Evolutionary conservation across 2,797 vertebrate species (phyloP).

Genomic region (Hoplostethus mediterraneus): DNA sequence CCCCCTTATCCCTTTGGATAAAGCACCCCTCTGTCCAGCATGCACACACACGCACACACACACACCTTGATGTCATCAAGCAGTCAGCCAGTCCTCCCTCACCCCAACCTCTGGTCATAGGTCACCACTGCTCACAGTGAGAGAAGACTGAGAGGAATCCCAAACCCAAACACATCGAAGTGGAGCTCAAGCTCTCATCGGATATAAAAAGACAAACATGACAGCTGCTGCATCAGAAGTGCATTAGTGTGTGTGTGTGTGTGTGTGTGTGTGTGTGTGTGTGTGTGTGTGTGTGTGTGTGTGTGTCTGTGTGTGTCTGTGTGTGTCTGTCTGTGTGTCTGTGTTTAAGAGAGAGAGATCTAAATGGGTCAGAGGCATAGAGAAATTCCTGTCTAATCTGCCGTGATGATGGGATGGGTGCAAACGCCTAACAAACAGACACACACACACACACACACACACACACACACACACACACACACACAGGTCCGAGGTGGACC

Average conservation of each 20-base stretch:
- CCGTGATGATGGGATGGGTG: constrained; percentile 40
- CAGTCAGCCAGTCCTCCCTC: constrained; percentile 59
- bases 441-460: not conserved
- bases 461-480: not conserved
- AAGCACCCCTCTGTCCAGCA: constrained; percentile 55
- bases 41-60: constrained; percentile 27
- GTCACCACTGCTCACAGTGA: constrained; percentile 43
- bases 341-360: constrained; percentile 20
- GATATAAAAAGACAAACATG: constrained; percentile 38
- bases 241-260: constrained; percentile 20
- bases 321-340: no score
- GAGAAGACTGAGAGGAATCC: constrained; percentile 53
- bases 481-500: constrained; percentile 9
- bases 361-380: constrained; percentile 60
- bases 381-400: constrained; percentile 63
- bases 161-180: constrained; percentile 64
- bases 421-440: constrained; percentile 27
- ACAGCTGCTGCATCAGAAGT: constrained; percentile 13
- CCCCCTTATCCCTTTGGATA: constrained; percentile 43
- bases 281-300: constrained; percentile 11
- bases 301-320: no score
- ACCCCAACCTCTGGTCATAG: constrained; percentile 4
- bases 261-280: constrained; percentile 16
- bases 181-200: constrained; percentile 44
- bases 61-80: constrained; percentile 46